Conservation (phyloP, 2,888 invertebrate genomes). For the Polydrusus pterygomalis region DNA sequence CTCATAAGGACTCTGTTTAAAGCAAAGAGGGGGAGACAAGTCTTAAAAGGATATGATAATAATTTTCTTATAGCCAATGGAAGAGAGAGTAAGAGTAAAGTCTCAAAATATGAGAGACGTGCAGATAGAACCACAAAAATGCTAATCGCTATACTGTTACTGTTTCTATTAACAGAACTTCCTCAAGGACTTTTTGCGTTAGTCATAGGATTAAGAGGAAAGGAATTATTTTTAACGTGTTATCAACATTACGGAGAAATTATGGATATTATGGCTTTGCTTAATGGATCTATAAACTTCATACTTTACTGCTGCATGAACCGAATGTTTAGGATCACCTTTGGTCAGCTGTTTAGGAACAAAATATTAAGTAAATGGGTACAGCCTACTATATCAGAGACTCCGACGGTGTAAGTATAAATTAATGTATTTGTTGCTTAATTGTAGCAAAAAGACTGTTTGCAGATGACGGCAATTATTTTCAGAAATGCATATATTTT, state of each 20-base stretch:
- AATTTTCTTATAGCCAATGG: slow-evolving; percentile 32
- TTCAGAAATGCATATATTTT: no score
- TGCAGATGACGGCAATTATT: no score
- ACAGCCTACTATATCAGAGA: slow-evolving; percentile 77
- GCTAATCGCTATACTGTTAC: slow-evolving; percentile 88
- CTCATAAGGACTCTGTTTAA: slow-evolving; percentile 83
- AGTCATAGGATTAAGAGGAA: slow-evolving; percentile 78
- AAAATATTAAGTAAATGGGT: slow-evolving; percentile 77
- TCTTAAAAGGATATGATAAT: slow-evolving; percentile 78
- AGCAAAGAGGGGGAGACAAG: slow-evolving; percentile 84
- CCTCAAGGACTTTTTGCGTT: slow-evolving; percentile 80
- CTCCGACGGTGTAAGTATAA: slow-evolving; percentile 79
- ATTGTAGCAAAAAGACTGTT: no score
- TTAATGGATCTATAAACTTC: slow-evolving; percentile 95
- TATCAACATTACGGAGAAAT: slow-evolving; percentile 89
- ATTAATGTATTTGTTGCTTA: background rate
- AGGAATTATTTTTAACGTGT: slow-evolving; percentile 85
- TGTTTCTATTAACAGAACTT: slow-evolving; percentile 92
- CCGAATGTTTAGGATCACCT: slow-evolving; percentile 90
- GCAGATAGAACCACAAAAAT: slow-evolving; percentile 93
- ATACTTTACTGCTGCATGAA: slow-evolving; percentile 96
- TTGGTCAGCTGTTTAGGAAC: slow-evolving; percentile 82
- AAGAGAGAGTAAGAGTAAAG: slow-evolving; percentile 53
- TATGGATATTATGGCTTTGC: slow-evolving; percentile 91
- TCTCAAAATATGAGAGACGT: slow-evolving; percentile 80